Conservation (phyloP, 2,888 invertebrate species). For the Ennomos erosarius region DNA sequence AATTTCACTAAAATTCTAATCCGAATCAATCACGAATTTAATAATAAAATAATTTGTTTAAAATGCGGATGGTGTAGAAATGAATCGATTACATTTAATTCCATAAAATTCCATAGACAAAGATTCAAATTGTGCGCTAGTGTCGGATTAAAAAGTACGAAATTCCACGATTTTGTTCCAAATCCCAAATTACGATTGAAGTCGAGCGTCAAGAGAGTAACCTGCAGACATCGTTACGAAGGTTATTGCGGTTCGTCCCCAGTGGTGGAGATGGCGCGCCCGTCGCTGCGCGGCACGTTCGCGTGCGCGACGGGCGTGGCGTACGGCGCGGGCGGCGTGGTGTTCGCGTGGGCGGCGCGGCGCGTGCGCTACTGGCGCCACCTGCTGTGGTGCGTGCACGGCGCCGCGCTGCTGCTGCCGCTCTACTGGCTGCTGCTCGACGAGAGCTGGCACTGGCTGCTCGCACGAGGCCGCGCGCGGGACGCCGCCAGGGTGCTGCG, state of each 20-base stretch:
- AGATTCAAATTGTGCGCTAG: no score
- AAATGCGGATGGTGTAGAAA: no score
- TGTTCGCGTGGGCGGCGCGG: slow-evolving; percentile 66
- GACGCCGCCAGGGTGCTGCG: slow-evolving; percentile 85
- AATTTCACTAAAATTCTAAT: no score
- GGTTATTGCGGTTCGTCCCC: slow-evolving; percentile 7
- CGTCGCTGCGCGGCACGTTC: slow-evolving; percentile 69
- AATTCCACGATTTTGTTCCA: no score
- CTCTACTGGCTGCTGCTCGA: slow-evolving; percentile 88
- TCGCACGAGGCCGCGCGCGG: slow-evolving; percentile 84
- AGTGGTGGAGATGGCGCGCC: slow-evolving; percentile 74
- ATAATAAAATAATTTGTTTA: no score
- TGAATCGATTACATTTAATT: no score
- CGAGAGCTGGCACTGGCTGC: slow-evolving; percentile 91
- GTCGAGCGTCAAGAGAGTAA: no score
- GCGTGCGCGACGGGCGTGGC: slow-evolving; percentile 73
- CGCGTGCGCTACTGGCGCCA: slow-evolving; percentile 88
- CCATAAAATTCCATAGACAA: no score
- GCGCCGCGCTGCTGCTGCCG: slow-evolving; percentile 88
- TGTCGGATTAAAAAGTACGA: no score
- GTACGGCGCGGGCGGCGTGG: slow-evolving; percentile 84
- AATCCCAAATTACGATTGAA: no score
- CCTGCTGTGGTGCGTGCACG: slow-evolving; percentile 87
- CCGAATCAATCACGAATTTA: no score
- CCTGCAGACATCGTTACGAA: no score